These are phyloP conservation scores for Cryptops parisi DNA, from an alignment of 2,888 invertebrate genomes.

Conservation along the genomic window DNA sequence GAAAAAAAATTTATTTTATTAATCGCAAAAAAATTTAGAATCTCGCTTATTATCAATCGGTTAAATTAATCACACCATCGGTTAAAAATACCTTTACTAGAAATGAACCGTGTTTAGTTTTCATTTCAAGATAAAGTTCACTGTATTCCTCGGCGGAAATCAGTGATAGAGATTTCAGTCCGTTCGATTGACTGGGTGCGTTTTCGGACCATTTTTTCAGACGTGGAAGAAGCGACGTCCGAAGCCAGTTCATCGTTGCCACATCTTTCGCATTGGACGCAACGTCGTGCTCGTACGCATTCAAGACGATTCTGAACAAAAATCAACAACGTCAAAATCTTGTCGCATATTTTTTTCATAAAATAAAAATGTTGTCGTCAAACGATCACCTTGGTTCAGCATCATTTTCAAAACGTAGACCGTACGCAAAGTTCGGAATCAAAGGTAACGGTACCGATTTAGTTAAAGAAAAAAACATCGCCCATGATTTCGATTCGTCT, in stretches of 20 bases:
- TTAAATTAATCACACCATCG: not conserved
- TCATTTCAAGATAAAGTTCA: conserved; percentile 53
- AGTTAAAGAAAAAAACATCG: no score
- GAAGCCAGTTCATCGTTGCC: conserved; percentile 25
- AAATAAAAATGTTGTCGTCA: not conserved
- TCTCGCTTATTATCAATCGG: no score
- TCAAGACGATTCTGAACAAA: conserved; percentile 28
- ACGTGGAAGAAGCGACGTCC: conserved; percentile 25
- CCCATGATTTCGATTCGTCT: no score
- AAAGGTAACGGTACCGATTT: no score
- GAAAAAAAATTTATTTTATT: conserved; percentile 27
- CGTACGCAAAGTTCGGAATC: no score
- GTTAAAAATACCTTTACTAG: conserved; percentile 47
- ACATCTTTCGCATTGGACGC: not conserved
- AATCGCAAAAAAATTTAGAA: no score
- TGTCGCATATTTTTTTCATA: not conserved
- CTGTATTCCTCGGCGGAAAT: conserved; percentile 55
- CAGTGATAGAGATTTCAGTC: conserved; percentile 46
- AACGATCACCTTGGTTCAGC: no score
- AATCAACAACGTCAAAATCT: not conserved
- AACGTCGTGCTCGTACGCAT: conserved; percentile 44
- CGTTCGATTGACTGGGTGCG: conserved; percentile 16
- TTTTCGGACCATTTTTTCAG: conserved; percentile 24
- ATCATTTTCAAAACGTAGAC: no score
- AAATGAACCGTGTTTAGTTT: conserved; percentile 57